Conservation (phyloP, 2,113 vertebrate species). For the Ptilonorhynchus violaceus region DNA sequence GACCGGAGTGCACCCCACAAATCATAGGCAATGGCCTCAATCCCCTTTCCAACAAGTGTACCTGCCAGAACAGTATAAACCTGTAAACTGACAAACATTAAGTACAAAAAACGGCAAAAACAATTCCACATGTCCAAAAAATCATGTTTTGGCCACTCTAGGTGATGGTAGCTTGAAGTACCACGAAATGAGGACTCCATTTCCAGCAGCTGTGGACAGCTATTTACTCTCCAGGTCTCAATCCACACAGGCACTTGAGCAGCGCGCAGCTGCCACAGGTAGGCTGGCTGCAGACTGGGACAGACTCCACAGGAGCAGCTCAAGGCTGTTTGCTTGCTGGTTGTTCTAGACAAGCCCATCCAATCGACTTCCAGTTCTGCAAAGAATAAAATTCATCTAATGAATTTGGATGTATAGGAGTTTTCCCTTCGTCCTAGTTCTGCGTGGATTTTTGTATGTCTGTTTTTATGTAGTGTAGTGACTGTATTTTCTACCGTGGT, state of each 20-base stretch:
- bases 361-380: fast-evolving
- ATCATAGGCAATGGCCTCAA: neutral
- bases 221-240: neutral
- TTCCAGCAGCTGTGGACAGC: neutral
- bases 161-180: neutral
- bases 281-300: neutral
- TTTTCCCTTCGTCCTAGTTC: neutral
- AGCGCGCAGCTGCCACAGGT: fast-evolving
- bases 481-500: neutral
- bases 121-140: neutral
- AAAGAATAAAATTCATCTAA: neutral
- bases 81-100: neutral
- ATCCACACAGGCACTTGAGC: neutral
- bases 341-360: neutral
- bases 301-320: neutral
- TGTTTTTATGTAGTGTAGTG: neutral
- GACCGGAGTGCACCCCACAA: neutral
- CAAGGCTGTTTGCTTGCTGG: neutral
- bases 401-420: neutral
- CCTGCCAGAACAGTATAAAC: neutral
- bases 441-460: neutral
- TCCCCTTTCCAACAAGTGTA: neutral
- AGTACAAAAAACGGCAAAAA: neutral
- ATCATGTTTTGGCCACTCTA: neutral
- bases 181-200: neutral